Evolutionary conservation across 2,888 invertebrate species (phyloP), one percentile per base, ranked within the genome.

Genomic region (Catocala sponsa): DNA sequence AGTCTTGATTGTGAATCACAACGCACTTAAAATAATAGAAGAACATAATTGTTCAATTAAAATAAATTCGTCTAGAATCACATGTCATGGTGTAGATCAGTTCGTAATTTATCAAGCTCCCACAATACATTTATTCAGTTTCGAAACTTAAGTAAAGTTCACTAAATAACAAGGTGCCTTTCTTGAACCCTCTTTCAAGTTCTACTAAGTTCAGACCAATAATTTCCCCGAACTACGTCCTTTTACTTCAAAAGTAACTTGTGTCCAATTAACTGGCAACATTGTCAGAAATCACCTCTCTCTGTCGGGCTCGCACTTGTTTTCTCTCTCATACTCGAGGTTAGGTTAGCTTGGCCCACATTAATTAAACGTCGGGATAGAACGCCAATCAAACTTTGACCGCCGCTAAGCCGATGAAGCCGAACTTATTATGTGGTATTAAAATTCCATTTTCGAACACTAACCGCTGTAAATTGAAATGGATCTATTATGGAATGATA

Each of bases 381-480:
- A 87, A 89, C 89, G 91, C 92, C 92, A 93, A 94, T 94, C 93
- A 94, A 92, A 94, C 89, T 92, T 90, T 93, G 93, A 93, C 91
- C 93, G 86, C 86, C 81, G 84, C 87, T 92, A 92, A 93, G 90
- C 91, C 89, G 88, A 87, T 89, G 87, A 89, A 91, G 88, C 91
- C 87, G 80, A 87, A 92, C 91, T 91, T 91, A 92, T 93, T 92
- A 93, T 90, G 89, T 89, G 87, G 90, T 87, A 93, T 93, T 92
- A 92, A 92, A 94, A 91, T 91, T 91, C 88, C 84, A 93, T 93
- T 92, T 91, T 87, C 89, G 78, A 85, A 81, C 73, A 74, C 79
- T 77, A 84, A 85, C 84, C 86, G 81, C 80, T 84, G 69, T 76
- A 86, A 91, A 91, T 91, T 90, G 90, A 90, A 89, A 88, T 86